A percentile compares a stretch with the other conserved stretches of the same genome.
phyloP scores from a whole-genome alignment of 2,797 vertebrate species.

The Aselliscus stoliczkanus region DNA sequence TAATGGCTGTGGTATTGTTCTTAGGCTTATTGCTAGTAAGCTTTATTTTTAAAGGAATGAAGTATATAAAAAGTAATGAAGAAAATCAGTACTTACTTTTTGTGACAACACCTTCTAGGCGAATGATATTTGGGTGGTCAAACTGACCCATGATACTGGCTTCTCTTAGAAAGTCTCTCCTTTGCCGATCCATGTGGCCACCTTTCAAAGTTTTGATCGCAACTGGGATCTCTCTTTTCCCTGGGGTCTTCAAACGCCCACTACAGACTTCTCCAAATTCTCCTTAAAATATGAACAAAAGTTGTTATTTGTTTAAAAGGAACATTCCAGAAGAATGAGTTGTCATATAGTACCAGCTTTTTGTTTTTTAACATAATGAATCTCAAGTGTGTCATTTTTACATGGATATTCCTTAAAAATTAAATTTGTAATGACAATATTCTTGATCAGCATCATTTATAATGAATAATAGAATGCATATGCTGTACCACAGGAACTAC shows the following conservation, averaged over 20 bases:
- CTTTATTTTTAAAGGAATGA: background rate
- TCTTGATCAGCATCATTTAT: background rate
- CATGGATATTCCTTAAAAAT: constrained; percentile 4
- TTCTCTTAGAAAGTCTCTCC: constrained; percentile 94
- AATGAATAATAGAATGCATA: background rate
- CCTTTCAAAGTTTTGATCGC: constrained; percentile 99
- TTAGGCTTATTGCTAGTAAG: background rate
- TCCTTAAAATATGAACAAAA: constrained; percentile 81
- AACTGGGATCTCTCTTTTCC: constrained; percentile 93
- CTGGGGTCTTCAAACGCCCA: constrained; percentile 91
- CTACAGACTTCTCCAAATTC: constrained; percentile 99
- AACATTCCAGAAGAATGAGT: background rate
- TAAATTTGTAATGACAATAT: background rate
- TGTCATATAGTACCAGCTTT: background rate
- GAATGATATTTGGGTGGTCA: constrained; percentile 95
- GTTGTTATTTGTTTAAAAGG: background rate
- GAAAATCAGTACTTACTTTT: constrained; percentile 89
- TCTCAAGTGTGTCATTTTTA: background rate
- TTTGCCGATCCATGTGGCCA: constrained; percentile 93
- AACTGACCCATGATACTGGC: constrained; percentile 99
- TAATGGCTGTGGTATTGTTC: background rate
- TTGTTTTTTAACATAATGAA: background rate
- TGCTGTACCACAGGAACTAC: background rate
- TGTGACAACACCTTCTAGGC: constrained; percentile 95
- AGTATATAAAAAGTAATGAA: background rate